Evolutionary conservation across 2,113 vertebrate genomes (phyloP), one percentile per base, ranked within the genome.

Genomic region (Tyto alba): DNA sequence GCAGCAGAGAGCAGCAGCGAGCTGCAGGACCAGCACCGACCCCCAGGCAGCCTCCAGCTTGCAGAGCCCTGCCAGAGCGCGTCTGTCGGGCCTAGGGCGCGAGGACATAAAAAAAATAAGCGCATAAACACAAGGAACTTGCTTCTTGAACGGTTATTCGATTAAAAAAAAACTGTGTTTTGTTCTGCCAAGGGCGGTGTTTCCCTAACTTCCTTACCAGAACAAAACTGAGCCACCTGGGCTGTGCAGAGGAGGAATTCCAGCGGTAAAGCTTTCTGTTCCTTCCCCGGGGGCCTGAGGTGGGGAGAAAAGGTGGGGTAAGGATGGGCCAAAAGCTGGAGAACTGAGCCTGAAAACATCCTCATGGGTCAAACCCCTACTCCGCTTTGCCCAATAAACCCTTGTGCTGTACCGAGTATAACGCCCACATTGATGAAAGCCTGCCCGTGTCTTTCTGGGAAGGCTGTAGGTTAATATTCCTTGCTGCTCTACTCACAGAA

Each of bases 1-100:
- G 6, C 97, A 85, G 89, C 93, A 96, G 97, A 30, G 97, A 69
- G 95, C 95, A 85, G 88, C 81, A 79, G 87, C 76, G 95, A 73
- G 9, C 94, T 25, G 7, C 50, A 4, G 68, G 59, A 47, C 6
- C 20, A 20, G 63, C 75, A 6, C 5, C 9, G 6, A 13, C 13
- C 5, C 6, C 10, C 2, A 7, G 9, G 64, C 50, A 5, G 50
- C 45, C 9, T 16, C 30, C 29, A 14, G 66, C 26, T 50, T 2
- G 10, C 56, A 3, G 47, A 16, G 52, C 30, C 25, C 0, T 1
- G 6, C 8, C 69, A 7, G 50, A 22, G 40, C 8, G 22, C 26
- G 3, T 29, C 19, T 25, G 1, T 10, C 7, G 4, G 3, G 9
- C 11, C 75, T 21, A 9, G 55, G 10, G 10, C 27, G 5, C 2